Conservation (phyloP, 1,140 invertebrate species). For the Microplitis mediator region DNA sequence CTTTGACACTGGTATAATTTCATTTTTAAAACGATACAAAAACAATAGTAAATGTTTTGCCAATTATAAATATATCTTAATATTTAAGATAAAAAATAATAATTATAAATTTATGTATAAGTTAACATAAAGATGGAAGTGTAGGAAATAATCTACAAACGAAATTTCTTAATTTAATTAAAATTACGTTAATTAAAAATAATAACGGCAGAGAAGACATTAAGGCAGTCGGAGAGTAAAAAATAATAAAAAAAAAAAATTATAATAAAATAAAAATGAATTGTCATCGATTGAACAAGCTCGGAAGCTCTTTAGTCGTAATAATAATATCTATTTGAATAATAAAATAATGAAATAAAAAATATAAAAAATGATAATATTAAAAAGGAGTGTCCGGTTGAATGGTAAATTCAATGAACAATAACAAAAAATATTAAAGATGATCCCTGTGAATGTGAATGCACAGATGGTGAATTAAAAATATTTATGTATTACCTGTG, state of each 20-base stretch:
- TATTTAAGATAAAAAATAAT: no score
- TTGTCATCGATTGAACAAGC: not conserved
- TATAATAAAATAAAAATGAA: not conserved
- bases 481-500: conserved; percentile 8
- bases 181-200: not conserved
- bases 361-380: conserved; percentile 3
- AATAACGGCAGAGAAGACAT: not conserved
- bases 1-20: not conserved
- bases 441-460: conserved; percentile 8
- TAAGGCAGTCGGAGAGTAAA: not conserved
- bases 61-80: no score
- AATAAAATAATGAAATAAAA: conserved; percentile 7
- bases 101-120: no score
- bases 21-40: no score
- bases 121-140: not conserved
- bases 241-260: not conserved
- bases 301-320: not conserved
- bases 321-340: not conserved
- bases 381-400: no score
- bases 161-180: not conserved
- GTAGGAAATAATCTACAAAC: not conserved
- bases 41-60: no score
- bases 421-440: conserved; percentile 11
- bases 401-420: not conserved
- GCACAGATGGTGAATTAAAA: conserved; percentile 21